Evolutionary conservation across 2,797 vertebrate genomes (phyloP).

Genomic region (Odontamblyopus lacepedii): DNA sequence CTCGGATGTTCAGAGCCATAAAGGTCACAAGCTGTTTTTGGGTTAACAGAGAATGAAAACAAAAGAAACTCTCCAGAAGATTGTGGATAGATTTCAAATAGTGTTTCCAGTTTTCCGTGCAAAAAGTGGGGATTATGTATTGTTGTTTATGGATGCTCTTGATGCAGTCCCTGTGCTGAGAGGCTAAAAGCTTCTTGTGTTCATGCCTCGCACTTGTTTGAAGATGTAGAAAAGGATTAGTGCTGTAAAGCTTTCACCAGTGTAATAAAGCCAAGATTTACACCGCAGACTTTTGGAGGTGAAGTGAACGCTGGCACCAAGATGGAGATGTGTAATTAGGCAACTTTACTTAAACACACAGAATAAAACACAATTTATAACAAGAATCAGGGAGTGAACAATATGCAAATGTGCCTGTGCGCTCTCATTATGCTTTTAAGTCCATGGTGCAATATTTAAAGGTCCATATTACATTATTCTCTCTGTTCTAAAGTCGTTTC

Average conservation of each 20-base stretch:
- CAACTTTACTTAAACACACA: slow-evolving; percentile 1
- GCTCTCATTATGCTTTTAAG: neutral
- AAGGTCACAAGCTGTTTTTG: neutral
- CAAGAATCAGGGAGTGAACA: neutral
- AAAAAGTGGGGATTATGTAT: neutral
- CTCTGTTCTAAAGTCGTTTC: too few species aligned
- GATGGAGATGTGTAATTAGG: neutral
- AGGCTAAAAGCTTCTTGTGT: neutral
- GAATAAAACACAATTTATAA: neutral
- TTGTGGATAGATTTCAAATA: neutral
- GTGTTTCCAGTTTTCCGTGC: neutral
- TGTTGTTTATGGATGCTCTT: neutral
- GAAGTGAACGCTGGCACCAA: neutral
- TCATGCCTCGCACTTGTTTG: neutral
- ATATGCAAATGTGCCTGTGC: neutral
- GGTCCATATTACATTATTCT: too few species aligned
- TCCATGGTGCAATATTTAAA: too few species aligned
- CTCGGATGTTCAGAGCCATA: too few species aligned
- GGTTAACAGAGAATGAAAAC: slow-evolving; percentile 28
- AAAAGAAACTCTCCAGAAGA: neutral
- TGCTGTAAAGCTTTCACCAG: slow-evolving; percentile 1
- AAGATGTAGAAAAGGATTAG: neutral
- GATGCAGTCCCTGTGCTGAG: neutral
- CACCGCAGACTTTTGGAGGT: neutral
- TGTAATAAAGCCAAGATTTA: neutral